Conservation (phyloP, 2,888 invertebrate species). For the Spilosoma lubricipeda region DNA sequence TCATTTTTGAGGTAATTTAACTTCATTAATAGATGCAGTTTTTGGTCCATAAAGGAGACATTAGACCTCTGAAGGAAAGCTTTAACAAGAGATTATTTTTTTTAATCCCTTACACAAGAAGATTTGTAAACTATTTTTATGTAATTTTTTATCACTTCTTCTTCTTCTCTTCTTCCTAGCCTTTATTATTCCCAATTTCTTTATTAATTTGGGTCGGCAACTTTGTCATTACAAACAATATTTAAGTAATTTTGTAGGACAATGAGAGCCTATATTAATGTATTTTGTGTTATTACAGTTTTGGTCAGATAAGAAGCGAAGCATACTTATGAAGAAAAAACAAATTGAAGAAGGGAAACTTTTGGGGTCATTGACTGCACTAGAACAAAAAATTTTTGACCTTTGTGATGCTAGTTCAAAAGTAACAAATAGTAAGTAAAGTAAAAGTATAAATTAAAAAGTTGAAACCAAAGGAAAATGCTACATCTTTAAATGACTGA, state of each 20-base stretch:
- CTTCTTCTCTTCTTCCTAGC: too few relatives aligned
- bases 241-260: too few relatives aligned
- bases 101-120: not conserved
- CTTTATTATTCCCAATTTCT: too few relatives aligned
- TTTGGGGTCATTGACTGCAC: slow-evolving; percentile 57
- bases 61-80: not conserved
- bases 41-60: not conserved
- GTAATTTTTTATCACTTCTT: too few relatives aligned
- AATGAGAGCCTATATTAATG: too few relatives aligned
- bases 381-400: slow-evolving; percentile 70
- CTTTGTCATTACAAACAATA: too few relatives aligned
- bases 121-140: not conserved
- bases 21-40: not conserved
- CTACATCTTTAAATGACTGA: too few relatives aligned
- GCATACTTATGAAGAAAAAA: slow-evolving; percentile 67
- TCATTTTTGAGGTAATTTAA: not conserved
- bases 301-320: slow-evolving; percentile 75
- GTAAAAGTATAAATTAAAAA: too few relatives aligned
- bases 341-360: slow-evolving; percentile 70
- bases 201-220: too few relatives aligned
- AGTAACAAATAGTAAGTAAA: slow-evolving; percentile 56
- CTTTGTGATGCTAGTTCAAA: slow-evolving; percentile 59
- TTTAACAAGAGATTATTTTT: not conserved
- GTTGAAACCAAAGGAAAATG: too few relatives aligned
- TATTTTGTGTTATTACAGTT: slow-evolving; percentile 56